Conservation (phyloP, 1,140 invertebrate species). For the Pogonognathellus flavescens region DNA sequence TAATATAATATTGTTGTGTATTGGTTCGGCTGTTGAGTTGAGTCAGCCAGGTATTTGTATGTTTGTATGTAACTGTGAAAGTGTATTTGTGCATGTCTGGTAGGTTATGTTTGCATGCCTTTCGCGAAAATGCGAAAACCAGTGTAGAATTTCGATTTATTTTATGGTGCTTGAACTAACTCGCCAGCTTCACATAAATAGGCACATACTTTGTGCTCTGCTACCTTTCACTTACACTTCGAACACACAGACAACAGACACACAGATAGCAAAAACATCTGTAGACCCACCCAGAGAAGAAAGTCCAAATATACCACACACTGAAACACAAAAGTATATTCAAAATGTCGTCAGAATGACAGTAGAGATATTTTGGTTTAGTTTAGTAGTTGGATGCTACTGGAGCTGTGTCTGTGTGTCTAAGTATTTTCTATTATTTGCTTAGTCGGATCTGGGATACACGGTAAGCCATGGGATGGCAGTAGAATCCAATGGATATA, state of each 20-base stretch:
- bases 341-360: background rate
- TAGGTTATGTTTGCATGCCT: conserved; percentile 18
- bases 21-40: background rate
- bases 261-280: background rate
- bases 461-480: no score
- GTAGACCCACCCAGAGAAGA: no score
- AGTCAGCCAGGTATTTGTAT: background rate
- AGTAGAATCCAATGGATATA: background rate
- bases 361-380: background rate
- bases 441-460: no score
- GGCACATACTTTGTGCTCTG: conserved; percentile 14
- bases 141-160: conserved; percentile 54
- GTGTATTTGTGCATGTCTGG: conserved; percentile 30
- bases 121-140: conserved; percentile 38
- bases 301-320: no score
- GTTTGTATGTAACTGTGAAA: background rate
- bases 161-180: conserved; percentile 52
- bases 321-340: no score
- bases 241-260: background rate
- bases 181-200: conserved; percentile 30
- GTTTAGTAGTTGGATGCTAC: background rate
- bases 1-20: background rate
- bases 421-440: background rate
- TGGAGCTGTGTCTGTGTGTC: background rate
- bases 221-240: conserved; percentile 21